phyloP scores from a whole-genome alignment of 2,888 invertebrate genomes.

The Deilephila porcellus region DNA sequence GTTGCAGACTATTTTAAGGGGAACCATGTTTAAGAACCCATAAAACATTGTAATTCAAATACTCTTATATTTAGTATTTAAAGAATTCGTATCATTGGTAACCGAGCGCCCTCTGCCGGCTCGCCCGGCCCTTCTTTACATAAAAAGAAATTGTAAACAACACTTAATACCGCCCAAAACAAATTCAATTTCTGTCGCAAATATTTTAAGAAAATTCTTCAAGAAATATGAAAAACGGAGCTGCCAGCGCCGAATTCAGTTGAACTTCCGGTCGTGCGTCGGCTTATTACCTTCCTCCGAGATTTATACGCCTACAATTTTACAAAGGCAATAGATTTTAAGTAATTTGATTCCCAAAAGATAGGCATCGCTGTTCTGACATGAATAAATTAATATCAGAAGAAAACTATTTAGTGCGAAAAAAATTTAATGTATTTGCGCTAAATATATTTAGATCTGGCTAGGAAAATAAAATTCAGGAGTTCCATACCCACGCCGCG shows the following conservation, averaged over 20 bases:
- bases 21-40: too few species aligned
- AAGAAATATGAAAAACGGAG: not conserved
- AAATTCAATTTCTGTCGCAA: slow-evolving; percentile 14
- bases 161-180: not conserved
- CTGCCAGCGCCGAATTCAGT: not conserved
- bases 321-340: not conserved
- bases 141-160: not conserved
- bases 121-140: not conserved
- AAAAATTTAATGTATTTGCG: too few species aligned
- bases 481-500: too few species aligned
- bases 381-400: not conserved
- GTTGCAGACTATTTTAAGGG: too few species aligned
- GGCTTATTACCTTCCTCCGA: not conserved
- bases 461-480: too few species aligned
- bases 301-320: not conserved
- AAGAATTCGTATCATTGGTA: too few species aligned
- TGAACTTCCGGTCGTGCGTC: not conserved
- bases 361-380: not conserved
- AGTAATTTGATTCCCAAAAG: not conserved
- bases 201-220: not conserved
- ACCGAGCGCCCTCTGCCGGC: not conserved
- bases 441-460: too few species aligned
- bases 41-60: too few species aligned
- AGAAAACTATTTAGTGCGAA: not conserved
- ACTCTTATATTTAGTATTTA: too few species aligned